Evolutionary conservation across 2,113 vertebrate genomes (phyloP), one percentile per base, ranked within the genome.

Genomic region (Otolemur garnettii): DNA sequence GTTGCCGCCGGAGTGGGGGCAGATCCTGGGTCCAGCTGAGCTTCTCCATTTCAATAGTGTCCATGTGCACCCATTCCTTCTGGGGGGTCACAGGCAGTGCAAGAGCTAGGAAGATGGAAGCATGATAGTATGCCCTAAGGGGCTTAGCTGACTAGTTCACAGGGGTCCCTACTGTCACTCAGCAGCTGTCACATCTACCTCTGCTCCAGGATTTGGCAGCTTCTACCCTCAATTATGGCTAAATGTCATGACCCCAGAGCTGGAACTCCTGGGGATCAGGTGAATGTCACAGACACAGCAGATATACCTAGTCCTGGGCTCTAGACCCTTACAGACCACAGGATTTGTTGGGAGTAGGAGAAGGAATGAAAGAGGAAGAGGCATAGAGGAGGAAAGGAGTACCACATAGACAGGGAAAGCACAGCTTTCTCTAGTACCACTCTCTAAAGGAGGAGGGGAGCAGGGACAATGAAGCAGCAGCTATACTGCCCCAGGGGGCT

Each of bases 41-140:
- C 96, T 99, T 99, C 92, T 99, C 99, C 33, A 99, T 98, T 95
- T 99, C 99, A 85, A 99, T 91, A 33, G 97, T 99, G 94, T 99
- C 98, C 99, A 99, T 99, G 96, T 99, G 99, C 60, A 99, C 95
- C 99, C 99, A 99, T 6, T 99, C 99, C 97, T 99, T 99, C 96
- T 98, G 98, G 60, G 99, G 99, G 86, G 98, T 99, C 96, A 99
- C 71, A 2, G 99, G 99, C 90, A 99, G 98, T 74, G 98, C 97
- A 33, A 96, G 94, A 71, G 92, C 99, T 99, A 83, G 84, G 42
- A 50, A 92, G 66, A 75, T 4, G 71, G 42, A 42, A 91, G 66
- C 9, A 64, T 13, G 79, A 55, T 0, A 35, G 19, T 21, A 59
- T 64, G 81, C 17, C 72, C 50, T 85, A 53, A 72, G 55, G 42